Evolutionary conservation across 2,888 invertebrate species (phyloP), one percentile per base, ranked within the genome.

Genomic region (Philereme vetulata): DNA sequence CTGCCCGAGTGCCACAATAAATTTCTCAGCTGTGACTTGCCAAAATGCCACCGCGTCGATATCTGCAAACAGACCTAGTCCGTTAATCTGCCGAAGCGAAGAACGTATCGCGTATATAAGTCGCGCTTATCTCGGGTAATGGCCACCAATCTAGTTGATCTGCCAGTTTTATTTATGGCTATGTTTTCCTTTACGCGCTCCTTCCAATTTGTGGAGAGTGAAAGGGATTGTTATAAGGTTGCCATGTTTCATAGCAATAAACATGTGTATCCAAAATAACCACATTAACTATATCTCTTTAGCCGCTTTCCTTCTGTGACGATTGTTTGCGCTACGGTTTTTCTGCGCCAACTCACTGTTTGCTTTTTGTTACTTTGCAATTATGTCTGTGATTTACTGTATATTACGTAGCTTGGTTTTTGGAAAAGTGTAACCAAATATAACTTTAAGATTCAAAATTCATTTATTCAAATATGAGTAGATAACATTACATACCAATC

Each of bases 161-260:
- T 90, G 86, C 88, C 87, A 85, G 85, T 90, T 90, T 91, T 90
- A 90, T 92, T 92, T 92, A 92, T 90, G 82, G 84, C 85, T 90
- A 87, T 91, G 91, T 91, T 92, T 90, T 91, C 86, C 88, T 92
- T 92, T 90, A 89, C 89, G 88, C 89, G 89, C 86, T 89, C 75
- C 88, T 90, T 87, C 89, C 91, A 90, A 91, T 91, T 92, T 92
- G 90, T 88, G 89, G 88, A 90, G 90, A 91, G 90, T 90, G 90
- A 91, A 92, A 90, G 88, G 88, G 87, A 91, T 90, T 91, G 90
- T 90, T 90, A 91, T 89, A 88, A 88, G 85, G 80, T 85, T 88
- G 88, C 90, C 88, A 90, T 90, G 88, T 89, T 90, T 90, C 88
- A 88, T 90, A 86, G 85, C 85, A 89, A 90, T 91, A 90, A 90